Evolutionary conservation across 2,888 invertebrate genomes (phyloP), one percentile per base, ranked within the genome.

Genomic region (Chaetogeoica ovagalla): DNA sequence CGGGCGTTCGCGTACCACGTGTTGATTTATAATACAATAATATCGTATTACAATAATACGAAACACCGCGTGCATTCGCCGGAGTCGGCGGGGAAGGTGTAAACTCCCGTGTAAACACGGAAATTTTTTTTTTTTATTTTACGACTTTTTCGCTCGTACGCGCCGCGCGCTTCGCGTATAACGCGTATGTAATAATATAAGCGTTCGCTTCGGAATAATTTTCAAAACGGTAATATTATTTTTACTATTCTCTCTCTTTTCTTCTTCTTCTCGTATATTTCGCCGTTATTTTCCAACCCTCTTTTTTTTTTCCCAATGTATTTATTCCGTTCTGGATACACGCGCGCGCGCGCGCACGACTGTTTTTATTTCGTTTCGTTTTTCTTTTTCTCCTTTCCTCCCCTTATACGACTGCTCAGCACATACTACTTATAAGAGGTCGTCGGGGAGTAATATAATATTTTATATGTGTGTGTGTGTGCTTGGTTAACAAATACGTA

Each of bases 401-500:
- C 59, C 59, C 59, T 37, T 60, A 60, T 72, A 30, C 30, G 19
- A 72, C 60, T 30, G 9, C 43, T 43, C 43, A 48, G 11, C 48
- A 48, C 48, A 15, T 15, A 13, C n/a, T n/a, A 9, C n/a, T 11
- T 23, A 30, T 30, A 43, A 62, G 30, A 60, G 60, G 72, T 72
- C 60, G 60, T 48, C 19, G 60, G 43, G 59, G 59, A 71, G 59
- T 59, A 60, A 59, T 68, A 71, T 43, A 52, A 71, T 60, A 71
- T 43, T 72, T 48, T 30, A n/a, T 30, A 59, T 13, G 21, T 8
- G 2, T 30, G 13, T 15, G 23, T 13, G 21, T 43, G 15, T 17
- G 30, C 9, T 48, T 11, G 5, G 62, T 48, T 21, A 48, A 19
- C 23, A 23, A 39, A 39, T 68, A 71, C 59, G 19, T 72, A 43